Evolutionary conservation across 2,888 invertebrate genomes (phyloP).

Genomic region (Idaea aversata): DNA sequence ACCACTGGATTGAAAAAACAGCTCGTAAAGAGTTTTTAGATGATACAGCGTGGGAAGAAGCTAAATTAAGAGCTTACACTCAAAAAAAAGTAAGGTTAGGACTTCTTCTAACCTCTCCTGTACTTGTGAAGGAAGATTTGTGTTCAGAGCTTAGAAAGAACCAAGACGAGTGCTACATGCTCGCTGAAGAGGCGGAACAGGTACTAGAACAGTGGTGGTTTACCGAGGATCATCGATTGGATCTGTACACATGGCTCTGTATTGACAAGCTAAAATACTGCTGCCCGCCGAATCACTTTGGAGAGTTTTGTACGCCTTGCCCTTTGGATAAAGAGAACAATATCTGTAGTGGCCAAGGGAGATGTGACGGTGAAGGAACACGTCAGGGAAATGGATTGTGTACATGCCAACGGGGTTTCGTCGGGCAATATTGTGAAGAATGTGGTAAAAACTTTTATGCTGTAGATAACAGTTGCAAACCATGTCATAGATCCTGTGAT

Average conservation of each 20-base stretch:
- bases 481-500: conserved; percentile 89
- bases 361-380: conserved; percentile 91
- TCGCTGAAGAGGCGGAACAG: conserved; percentile 90
- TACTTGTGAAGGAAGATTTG: conserved; percentile 94
- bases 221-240: conserved; percentile 71
- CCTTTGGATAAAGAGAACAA: conserved; percentile 72
- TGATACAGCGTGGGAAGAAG: conserved; percentile 96
- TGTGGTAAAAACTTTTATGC: conserved; percentile 87
- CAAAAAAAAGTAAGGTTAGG: conserved; percentile 92
- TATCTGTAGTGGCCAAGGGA: conserved; percentile 90
- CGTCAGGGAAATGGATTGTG: conserved; percentile 96
- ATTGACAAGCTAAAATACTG: conserved; percentile 88
- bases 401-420: conserved; percentile 89
- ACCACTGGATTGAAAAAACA: conserved; percentile 89
- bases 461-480: conserved; percentile 84
- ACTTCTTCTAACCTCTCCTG: no score
- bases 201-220: conserved; percentile 95
- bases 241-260: conserved; percentile 85
- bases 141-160: conserved; percentile 86
- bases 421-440: conserved; percentile 86
- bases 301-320: conserved; percentile 88
- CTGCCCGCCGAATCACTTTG: conserved; percentile 91
- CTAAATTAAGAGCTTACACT: conserved; percentile 89
- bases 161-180: conserved; percentile 88
- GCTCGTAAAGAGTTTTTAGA: conserved; percentile 94